Conservation (phyloP, 2,888 invertebrate genomes). For the Xanthorhoe designata region DNA sequence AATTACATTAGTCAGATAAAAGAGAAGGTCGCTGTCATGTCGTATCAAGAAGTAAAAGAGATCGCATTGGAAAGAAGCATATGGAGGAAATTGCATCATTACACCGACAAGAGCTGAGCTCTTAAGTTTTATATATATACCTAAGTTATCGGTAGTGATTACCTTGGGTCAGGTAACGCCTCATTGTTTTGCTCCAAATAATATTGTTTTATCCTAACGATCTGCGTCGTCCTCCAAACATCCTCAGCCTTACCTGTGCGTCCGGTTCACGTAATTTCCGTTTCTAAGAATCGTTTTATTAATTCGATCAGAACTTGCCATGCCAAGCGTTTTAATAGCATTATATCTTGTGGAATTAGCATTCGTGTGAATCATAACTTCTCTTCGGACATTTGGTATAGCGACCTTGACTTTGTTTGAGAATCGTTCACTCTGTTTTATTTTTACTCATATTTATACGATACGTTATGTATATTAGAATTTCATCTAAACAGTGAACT, state of each 20-base stretch:
- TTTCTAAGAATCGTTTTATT: constrained; percentile 33
- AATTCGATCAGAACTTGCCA: constrained; percentile 26
- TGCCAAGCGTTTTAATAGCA: constrained; percentile 6
- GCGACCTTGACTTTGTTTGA: constrained; percentile 52
- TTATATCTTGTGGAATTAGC: constrained; percentile 23
- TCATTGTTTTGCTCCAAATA: constrained; percentile 21
- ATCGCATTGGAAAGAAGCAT: too few species aligned
- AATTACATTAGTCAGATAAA: too few species aligned
- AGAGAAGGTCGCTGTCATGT: too few species aligned
- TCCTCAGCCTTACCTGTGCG: constrained; percentile 29
- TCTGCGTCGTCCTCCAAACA: constrained; percentile 34
- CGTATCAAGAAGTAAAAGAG: too few species aligned
- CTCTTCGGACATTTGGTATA: constrained; percentile 40
- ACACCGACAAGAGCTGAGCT: too few species aligned
- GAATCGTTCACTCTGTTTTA: constrained; percentile 2
- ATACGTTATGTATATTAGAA: neutral
- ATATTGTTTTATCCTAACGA: constrained; percentile 19
- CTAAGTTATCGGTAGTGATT: neutral
- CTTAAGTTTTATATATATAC: too few species aligned
- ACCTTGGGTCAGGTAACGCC: neutral
- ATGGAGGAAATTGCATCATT: too few species aligned
- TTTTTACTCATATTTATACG: neutral
- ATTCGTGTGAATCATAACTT: constrained; percentile 33
- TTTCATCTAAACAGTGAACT: too few species aligned
- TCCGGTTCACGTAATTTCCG: constrained; percentile 38